Percentiles rank a stretch among this genome's conserved stretches.
Evolutionary conservation across 2,113 vertebrate species (phyloP).

Genomic region (Eira barbara): DNA sequence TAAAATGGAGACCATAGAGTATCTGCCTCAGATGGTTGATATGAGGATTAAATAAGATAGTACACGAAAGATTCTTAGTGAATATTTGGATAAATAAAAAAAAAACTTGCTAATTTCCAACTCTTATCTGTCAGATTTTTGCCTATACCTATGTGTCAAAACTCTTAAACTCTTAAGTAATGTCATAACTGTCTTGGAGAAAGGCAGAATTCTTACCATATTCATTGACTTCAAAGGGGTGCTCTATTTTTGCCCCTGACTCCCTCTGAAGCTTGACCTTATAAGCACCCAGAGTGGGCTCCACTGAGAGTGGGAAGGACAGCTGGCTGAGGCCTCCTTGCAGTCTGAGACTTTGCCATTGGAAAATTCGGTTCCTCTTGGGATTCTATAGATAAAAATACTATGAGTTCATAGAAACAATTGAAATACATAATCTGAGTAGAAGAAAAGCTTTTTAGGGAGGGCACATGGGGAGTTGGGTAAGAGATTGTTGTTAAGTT

Average conservation of each 20-base stretch:
- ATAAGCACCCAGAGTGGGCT: constrained; percentile 81
- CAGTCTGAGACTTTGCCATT: constrained; percentile 72
- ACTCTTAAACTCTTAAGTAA: background rate
- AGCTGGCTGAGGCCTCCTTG: constrained; percentile 77
- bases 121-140: background rate
- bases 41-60: background rate
- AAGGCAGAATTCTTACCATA: constrained; percentile 78
- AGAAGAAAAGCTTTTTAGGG: background rate
- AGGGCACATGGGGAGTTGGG: background rate
- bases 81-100: background rate
- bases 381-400: constrained; percentile 76
- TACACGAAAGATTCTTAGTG: background rate
- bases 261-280: constrained; percentile 62
- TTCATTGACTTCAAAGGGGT: constrained; percentile 79
- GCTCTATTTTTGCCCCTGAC: constrained; percentile 22
- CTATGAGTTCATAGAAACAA: background rate
- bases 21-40: background rate
- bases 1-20: background rate
- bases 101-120: background rate
- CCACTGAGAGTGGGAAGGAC: constrained; percentile 79
- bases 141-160: background rate
- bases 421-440: background rate
- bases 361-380: constrained; percentile 78
- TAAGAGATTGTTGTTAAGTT: background rate
- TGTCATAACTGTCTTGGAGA: background rate